Evolutionary conservation across 2,888 invertebrate species (phyloP).

Genomic region (Philonicus albiceps): DNA sequence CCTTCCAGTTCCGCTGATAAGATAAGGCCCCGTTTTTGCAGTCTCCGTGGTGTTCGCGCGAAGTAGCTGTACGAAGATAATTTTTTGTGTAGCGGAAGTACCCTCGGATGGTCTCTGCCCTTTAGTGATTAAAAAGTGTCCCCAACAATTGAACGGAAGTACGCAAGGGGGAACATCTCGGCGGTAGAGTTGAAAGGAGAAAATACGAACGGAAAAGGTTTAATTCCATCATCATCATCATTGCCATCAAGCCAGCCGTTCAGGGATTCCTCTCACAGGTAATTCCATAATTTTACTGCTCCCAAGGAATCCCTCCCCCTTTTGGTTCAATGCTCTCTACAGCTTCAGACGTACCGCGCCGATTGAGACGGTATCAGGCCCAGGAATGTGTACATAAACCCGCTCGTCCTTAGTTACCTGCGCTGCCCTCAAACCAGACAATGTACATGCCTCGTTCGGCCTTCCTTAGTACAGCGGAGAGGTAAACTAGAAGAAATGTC

Average conservation of each 20-base stretch:
- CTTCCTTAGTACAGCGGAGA: background rate
- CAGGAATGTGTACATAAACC: background rate
- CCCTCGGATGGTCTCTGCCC: background rate
- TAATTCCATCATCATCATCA: background rate
- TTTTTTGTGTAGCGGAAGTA: background rate
- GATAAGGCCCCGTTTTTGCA: background rate
- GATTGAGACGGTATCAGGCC: background rate
- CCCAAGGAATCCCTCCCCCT: background rate
- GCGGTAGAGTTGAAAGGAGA: background rate
- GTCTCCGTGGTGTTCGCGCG: background rate
- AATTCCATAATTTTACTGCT: background rate
- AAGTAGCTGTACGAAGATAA: background rate
- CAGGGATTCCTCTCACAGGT: background rate
- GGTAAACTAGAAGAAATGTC: background rate
- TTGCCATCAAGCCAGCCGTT: background rate
- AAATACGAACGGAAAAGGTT: background rate
- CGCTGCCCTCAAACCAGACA: background rate
- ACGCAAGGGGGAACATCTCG: background rate
- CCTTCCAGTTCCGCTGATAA: background rate
- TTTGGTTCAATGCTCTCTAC: constrained; percentile 6
- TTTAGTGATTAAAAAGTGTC: background rate
- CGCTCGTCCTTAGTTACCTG: background rate
- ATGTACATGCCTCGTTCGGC: background rate
- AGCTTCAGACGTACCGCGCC: background rate
- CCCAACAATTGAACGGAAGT: background rate